Evolutionary conservation across 2,888 invertebrate genomes (phyloP), one percentile per base, ranked within the genome.

Genomic region (Tortricodes alternella): DNA sequence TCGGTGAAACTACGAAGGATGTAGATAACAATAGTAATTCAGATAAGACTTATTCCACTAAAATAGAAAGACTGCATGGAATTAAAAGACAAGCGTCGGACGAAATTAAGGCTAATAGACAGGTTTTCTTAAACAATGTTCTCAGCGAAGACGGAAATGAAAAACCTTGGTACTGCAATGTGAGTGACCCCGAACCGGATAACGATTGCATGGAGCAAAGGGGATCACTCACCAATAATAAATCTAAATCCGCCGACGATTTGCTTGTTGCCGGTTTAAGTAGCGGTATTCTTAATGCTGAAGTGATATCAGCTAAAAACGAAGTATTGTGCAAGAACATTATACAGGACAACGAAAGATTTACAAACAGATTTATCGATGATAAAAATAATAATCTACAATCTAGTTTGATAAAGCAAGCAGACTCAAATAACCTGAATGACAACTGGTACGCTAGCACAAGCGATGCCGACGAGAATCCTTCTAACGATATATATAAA

Each of bases 401-500:
- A 51, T 62, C 71, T 11, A 75, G 70, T 59, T 59, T 90, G 53
- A 74, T 66, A 32, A 78, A 80, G 63, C 74, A 77, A 67, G 65
- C 68, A 69, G 64, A 66, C 50, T 72, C 73, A 34, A 86, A 86
- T 44, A 93, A 93, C 64, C 87, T 92, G 3, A 93, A 92, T 67
- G 95, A 95, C 67, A 95, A 95, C 78, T 96, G 96, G 96, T 96
- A 96, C 79, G 94, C 94, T 9, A 94, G 94, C 71, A 94, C 94
- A 13, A 95, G 95, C 72, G 96, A 95, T 73, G 94, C 94, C 38
- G 96, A 96, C 73, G 95, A 95, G 64, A 93, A 94, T 61, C 93
- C 94, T 53, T 92, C 93, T 16, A 92, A 92, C 71, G 94, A 94
- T 73, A 93, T 94, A 65, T 94, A 94, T 65, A 93, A 94, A 76